Evolutionary conservation across 2,113 vertebrate genomes (phyloP).

Genomic region (Phaethon lepturus): DNA sequence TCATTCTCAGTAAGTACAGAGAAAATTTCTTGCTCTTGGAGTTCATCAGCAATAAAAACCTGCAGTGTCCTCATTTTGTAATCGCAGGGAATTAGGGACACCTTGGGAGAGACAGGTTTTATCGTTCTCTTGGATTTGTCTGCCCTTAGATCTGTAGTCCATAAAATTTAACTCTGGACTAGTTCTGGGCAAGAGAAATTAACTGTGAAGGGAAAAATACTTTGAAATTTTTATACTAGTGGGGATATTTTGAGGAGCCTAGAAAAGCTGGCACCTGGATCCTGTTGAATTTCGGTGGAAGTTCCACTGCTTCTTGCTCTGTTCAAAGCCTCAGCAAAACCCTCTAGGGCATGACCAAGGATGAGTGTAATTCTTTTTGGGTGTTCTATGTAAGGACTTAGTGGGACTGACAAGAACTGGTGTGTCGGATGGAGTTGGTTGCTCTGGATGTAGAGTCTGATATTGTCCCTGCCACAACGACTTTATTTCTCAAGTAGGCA

Average conservation of each 20-base stretch:
- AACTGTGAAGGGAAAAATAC: not conserved
- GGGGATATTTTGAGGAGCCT: not conserved
- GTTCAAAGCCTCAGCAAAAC: not conserved
- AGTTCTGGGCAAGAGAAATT: not conserved
- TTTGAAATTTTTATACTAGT: not conserved
- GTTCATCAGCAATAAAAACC: conserved; percentile 64
- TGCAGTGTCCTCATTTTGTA: conserved; percentile 63
- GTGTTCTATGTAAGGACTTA: not conserved
- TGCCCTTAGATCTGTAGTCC: not conserved
- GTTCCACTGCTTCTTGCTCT: not conserved
- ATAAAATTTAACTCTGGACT: not conserved
- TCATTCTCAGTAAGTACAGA: conserved; percentile 53
- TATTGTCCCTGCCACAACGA: not conserved
- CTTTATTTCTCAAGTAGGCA: not conserved
- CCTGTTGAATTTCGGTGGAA: not conserved
- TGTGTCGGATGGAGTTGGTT: not conserved
- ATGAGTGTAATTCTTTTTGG: not conserved
- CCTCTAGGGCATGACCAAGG: not conserved
- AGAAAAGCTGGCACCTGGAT: not conserved
- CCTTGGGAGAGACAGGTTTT: conserved; percentile 37
- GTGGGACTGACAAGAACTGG: not conserved
- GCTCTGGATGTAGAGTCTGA: not conserved
- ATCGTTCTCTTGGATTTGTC: not conserved
- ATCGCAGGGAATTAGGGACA: conserved; percentile 7
- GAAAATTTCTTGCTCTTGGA: conserved; percentile 50